phyloP scores from a whole-genome alignment of 1,140 invertebrate species.

The Drosophila elegans region DNA sequence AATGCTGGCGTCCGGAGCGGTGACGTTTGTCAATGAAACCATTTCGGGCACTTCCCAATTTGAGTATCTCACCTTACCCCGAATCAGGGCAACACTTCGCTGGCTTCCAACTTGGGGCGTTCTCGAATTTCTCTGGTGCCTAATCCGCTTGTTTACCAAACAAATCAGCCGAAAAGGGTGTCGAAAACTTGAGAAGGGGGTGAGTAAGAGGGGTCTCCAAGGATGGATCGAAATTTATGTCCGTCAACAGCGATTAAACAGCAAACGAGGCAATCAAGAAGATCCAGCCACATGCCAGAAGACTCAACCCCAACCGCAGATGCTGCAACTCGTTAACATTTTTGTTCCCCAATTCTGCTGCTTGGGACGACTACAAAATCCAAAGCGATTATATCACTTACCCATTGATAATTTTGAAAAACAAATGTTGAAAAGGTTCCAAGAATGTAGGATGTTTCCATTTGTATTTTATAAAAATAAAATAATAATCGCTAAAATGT shows the following conservation, averaged over 20 bases:
- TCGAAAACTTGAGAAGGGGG: background rate
- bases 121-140: slow-evolving; percentile 58
- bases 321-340: slow-evolving; percentile 7
- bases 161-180: slow-evolving; percentile 66
- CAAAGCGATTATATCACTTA: no score
- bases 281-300: slow-evolving; percentile 59
- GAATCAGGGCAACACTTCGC: slow-evolving; percentile 52
- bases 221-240: slow-evolving; percentile 59
- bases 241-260: slow-evolving; percentile 71
- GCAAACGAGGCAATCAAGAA: slow-evolving; percentile 55
- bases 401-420: no score
- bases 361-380: no score
- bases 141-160: slow-evolving; percentile 77
- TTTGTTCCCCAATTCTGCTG: background rate
- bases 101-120: slow-evolving; percentile 58
- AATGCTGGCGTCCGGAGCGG: slow-evolving; percentile 16
- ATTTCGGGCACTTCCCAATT: slow-evolving; percentile 54
- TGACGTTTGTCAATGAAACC: slow-evolving; percentile 66
- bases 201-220: slow-evolving; percentile 22
- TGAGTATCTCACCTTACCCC: slow-evolving; percentile 58
- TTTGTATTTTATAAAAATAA: no score
- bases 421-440: no score
- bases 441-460: no score
- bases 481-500: no score
- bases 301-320: slow-evolving; percentile 14